Base-by-base conservation (phyloP, 1,140 invertebrate species). In the Micrasema longulum region DNA sequence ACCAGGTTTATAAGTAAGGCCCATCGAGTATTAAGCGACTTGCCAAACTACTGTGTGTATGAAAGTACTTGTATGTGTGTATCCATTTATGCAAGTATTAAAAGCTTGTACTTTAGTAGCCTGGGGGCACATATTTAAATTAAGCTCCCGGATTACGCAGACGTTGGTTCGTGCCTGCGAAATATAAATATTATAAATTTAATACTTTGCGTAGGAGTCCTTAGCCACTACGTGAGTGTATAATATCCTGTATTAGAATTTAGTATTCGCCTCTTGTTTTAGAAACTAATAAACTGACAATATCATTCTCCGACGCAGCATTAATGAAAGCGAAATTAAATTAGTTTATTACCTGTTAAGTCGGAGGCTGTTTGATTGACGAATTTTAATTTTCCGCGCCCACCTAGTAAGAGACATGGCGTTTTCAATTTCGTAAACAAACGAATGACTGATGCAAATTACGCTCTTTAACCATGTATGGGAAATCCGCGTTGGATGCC, bases 71-170 rank as follows among this genome's bases (percentile, higher is more conserved):
- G n/a, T 20, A 62, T 31, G 7, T 31, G 2, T 31, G 7, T 7
- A 7, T 31, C 23, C 53, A 36, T 22, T 55, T 36, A 23, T 57
- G 36, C 26, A 36, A 36, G 52, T 23, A 22, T 26, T 55, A 57
- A 41, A 35, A 43, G 41, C 22, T 38, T 26, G 50, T 20, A 14
- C 43, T 16, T 38, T n/a, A 14, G 12, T 14, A 65, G 47, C 60
- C 69, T 2, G 16, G 23, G 31, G 60, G 62, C 16, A 9, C 43
- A 65, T 36, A 53, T 53, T 65, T 43, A 55, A 53, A 65, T 70
- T 63, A 38, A 70, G 69, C 69, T 70, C 43, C 69, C 22, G 57
- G 41, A 70, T 70, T 70, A 70, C 69, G 57, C 53, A 31, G 45
- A 14, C 43, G 23, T 12, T 36, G 57, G 47, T 52, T 60, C 53